Evolutionary conservation across 2,888 invertebrate species (phyloP).

Genomic region (Bombylius discolor): DNA sequence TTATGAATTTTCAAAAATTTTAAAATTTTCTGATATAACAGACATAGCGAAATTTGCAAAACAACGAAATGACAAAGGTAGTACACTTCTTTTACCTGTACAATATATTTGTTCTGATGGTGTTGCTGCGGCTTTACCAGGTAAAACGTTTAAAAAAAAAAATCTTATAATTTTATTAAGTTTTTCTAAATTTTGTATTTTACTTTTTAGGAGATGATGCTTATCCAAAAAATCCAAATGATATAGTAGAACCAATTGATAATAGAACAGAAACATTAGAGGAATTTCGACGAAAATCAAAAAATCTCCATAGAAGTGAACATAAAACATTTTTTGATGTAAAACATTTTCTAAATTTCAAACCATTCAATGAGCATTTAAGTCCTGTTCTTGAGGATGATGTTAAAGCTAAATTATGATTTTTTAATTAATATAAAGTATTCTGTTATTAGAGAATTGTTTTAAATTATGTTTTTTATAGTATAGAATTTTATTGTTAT

Average conservation of each 20-base stretch:
- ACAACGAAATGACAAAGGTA: constrained; percentile 42
- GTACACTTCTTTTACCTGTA: constrained; percentile 43
- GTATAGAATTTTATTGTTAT: no score
- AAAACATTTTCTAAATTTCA: constrained; percentile 8
- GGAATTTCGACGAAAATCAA: constrained; percentile 26
- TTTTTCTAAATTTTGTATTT: neutral
- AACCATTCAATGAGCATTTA: constrained; percentile 9
- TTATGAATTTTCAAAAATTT: constrained; percentile 56
- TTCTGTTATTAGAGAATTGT: no score
- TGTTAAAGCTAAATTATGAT: neutral
- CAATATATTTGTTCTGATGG: constrained; percentile 46
- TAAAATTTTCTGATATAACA: constrained; percentile 43
- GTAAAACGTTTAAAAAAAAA: constrained; percentile 26
- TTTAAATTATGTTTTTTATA: no score
- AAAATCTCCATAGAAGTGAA: constrained; percentile 27
- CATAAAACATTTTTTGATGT: neutral
- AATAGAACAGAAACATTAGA: constrained; percentile 22
- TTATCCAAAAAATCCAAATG: constrained; percentile 35
- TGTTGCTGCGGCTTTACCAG: constrained; percentile 44
- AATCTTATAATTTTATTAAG: no score
- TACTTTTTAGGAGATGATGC: constrained; percentile 40
- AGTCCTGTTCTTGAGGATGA: constrained; percentile 1
- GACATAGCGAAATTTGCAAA: constrained; percentile 46
- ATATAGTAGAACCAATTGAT: constrained; percentile 17
- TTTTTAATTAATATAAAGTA: no score